These are phyloP conservation scores for Melopsittacus undulatus DNA, from an alignment of 2,797 vertebrate genomes.

Conservation along the genomic window DNA sequence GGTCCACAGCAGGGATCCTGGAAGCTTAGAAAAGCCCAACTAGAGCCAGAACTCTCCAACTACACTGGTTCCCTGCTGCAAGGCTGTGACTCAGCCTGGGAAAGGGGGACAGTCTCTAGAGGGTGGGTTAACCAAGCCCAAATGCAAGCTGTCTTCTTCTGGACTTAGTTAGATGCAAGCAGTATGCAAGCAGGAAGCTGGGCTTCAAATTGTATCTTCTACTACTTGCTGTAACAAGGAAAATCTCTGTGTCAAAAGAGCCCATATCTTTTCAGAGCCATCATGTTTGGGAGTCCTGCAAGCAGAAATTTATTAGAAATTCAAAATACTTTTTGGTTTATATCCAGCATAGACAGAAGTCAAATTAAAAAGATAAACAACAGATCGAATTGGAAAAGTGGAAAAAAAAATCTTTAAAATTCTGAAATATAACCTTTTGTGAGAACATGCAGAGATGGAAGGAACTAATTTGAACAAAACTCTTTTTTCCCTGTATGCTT, in stretches of 20 bases:
- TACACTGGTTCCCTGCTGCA: not conserved
- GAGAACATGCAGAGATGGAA: not conserved
- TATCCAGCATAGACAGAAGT: not conserved
- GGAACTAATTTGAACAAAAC: slow-evolving; percentile 9
- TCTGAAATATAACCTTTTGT: not conserved
- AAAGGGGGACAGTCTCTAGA: not conserved
- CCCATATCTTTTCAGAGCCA: not conserved
- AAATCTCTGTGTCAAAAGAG: not conserved
- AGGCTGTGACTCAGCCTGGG: not conserved
- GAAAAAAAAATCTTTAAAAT: not conserved
- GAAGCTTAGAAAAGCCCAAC: not conserved
- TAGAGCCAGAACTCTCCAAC: not conserved
- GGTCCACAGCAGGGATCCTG: slow-evolving; percentile 57
- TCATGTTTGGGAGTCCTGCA: not conserved
- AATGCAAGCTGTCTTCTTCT: not conserved
- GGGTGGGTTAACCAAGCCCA: not conserved
- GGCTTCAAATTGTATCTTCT: not conserved
- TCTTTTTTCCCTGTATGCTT: not conserved
- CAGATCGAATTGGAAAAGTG: not conserved
- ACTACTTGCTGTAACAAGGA: not conserved
- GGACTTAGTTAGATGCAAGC: not conserved
- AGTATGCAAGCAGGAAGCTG: not conserved
- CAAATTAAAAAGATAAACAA: not conserved
- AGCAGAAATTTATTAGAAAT: not conserved
- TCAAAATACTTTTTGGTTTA: not conserved